A percentile compares a stretch with the other conserved stretches of the same genome.
Conservation (phyloP, 2,113 vertebrate species). For the Mellivora capensis region DNA sequence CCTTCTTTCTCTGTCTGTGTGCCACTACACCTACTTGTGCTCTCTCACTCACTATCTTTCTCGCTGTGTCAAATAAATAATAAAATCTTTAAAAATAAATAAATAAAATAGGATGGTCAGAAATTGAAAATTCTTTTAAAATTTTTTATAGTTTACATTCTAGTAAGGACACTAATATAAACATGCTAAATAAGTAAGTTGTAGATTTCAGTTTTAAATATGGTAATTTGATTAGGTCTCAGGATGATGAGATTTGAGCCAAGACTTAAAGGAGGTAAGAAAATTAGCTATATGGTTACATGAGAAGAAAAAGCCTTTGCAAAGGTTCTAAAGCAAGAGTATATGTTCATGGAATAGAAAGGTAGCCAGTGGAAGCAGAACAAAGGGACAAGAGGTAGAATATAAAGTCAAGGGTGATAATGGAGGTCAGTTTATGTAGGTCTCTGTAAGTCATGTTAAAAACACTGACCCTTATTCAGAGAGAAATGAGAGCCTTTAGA, state of each 20-base stretch:
- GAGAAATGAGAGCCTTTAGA: not conserved
- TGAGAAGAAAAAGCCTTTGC: not conserved
- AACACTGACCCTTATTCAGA: not conserved
- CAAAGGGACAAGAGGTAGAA: not conserved
- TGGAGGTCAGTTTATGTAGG: not conserved
- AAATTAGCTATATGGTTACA: not conserved
- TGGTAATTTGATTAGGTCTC: not conserved
- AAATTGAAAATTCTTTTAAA: not conserved
- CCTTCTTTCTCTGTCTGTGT: too few species aligned
- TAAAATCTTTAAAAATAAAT: too few species aligned
- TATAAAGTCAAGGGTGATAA: not conserved
- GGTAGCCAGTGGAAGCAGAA: not conserved
- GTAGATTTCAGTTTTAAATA: not conserved
- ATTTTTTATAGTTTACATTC: not conserved
- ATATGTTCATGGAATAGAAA: not conserved
- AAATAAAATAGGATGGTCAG: not conserved
- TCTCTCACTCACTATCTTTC: too few species aligned
- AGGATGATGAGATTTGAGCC: not conserved
- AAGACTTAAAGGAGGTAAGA: not conserved
- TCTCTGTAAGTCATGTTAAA: not conserved
- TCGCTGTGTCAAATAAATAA: too few species aligned
- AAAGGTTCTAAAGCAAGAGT: not conserved
- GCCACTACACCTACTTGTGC: too few species aligned
- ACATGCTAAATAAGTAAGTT: not conserved
- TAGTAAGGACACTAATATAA: slow-evolving; percentile 3